Evolutionary conservation across 2,888 invertebrate genomes (phyloP).

Genomic region (Disparrhopalites patrizii): DNA sequence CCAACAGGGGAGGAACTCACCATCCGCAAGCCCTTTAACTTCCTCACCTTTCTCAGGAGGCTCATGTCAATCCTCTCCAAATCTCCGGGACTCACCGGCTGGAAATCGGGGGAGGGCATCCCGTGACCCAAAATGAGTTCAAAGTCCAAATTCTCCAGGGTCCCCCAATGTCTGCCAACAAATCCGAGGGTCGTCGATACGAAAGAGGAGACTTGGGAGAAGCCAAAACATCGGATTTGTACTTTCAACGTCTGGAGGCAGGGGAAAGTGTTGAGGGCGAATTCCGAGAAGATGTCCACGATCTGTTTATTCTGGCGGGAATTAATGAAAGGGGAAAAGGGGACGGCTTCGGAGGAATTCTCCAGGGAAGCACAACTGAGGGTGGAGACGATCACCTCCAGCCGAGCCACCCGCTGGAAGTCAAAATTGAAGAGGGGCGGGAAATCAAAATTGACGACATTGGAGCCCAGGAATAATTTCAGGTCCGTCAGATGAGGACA

Average conservation of each 20-base stretch:
- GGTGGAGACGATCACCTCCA: constrained; percentile 31
- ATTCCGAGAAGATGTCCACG: constrained; percentile 3
- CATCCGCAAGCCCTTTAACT: constrained; percentile 29
- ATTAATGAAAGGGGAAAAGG: not conserved
- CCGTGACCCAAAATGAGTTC: constrained; percentile 45
- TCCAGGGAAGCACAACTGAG: constrained; percentile 1
- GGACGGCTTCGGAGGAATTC: not conserved
- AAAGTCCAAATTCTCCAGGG: constrained; percentile 31
- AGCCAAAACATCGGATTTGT: constrained; percentile 30
- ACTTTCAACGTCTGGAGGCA: constrained; percentile 21
- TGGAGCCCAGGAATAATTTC: constrained; percentile 14
- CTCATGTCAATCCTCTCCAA: constrained; percentile 30
- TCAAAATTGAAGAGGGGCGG: constrained; percentile 22
- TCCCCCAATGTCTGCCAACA: constrained; percentile 25
- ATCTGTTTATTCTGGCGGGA: constrained; percentile 1
- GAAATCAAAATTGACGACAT: constrained; percentile 12
- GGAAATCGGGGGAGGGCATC: constrained; percentile 33
- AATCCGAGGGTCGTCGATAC: constrained; percentile 27
- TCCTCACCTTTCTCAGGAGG: constrained; percentile 19
- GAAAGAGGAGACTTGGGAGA: constrained; percentile 34
- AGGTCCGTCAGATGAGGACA: constrained; percentile 18
- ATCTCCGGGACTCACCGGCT: constrained; percentile 32
- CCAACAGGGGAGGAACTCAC: constrained; percentile 41
- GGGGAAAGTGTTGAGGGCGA: constrained; percentile 7
- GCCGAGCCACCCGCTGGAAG: constrained; percentile 29